Evolutionary conservation across 2,888 invertebrate genomes (phyloP).

Genomic region (Falcaria lacertinaria): DNA sequence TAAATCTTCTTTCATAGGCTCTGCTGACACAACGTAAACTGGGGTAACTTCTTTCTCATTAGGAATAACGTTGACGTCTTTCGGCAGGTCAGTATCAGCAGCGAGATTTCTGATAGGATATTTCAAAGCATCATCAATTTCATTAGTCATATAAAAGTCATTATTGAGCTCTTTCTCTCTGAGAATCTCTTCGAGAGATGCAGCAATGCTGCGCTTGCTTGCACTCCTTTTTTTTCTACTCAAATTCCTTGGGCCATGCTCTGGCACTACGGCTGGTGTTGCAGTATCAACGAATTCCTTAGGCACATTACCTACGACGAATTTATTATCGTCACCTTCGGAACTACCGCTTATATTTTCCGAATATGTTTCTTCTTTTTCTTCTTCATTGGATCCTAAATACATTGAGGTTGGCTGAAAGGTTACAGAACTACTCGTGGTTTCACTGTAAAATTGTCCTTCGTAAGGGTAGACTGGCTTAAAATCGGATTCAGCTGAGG

Average conservation of each 20-base stretch:
- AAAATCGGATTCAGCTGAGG: conserved; percentile 62
- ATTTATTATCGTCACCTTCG: conserved; percentile 68
- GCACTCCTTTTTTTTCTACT: conserved; percentile 38
- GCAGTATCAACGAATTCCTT: conserved; percentile 77
- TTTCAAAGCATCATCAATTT: conserved; percentile 62
- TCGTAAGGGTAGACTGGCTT: conserved; percentile 73
- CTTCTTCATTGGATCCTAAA: conserved; percentile 64
- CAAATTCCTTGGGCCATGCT: conserved; percentile 81
- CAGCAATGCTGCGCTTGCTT: conserved; percentile 50
- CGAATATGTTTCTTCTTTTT: conserved; percentile 51
- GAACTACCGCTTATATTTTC: conserved; percentile 38
- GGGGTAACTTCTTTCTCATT: conserved; percentile 43
- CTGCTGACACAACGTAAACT: conserved; percentile 43
- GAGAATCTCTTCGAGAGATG: conserved; percentile 62
- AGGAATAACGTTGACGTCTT: conserved; percentile 23
- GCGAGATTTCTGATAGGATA: conserved; percentile 38
- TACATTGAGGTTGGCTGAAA: conserved; percentile 72
- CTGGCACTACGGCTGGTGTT: conserved; percentile 81
- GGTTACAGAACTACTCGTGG: conserved; percentile 58
- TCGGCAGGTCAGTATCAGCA: conserved; percentile 25
- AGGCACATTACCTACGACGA: conserved; percentile 83
- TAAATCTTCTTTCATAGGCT: conserved; percentile 27
- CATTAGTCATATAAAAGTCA: conserved; percentile 68
- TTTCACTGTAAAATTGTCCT: conserved; percentile 61
- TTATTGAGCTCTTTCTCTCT: conserved; percentile 50